Evolutionary conservation across 2,113 vertebrate species (phyloP).

Genomic region (Neogale vison): DNA sequence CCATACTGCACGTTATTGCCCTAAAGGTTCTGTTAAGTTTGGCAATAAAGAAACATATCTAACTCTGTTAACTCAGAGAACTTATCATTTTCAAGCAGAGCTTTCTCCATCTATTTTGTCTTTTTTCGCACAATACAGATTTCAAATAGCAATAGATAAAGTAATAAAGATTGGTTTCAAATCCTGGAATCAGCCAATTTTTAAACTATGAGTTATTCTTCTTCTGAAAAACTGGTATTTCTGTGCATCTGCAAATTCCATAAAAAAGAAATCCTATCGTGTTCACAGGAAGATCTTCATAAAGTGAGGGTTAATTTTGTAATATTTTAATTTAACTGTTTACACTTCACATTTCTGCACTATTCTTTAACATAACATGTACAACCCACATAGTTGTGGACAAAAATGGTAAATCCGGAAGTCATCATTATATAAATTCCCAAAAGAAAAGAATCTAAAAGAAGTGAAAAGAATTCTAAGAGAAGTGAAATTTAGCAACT

Average conservation of each 20-base stretch:
- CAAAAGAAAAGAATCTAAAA: constrained; percentile 46
- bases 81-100: not conserved
- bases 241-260: not conserved
- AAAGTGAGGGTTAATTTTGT: constrained; percentile 5
- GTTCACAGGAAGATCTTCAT: not conserved
- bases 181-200: not conserved
- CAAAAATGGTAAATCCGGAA: constrained; percentile 22
- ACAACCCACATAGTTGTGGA: not conserved
- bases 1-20: not conserved
- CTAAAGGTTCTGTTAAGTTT: not conserved
- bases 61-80: not conserved
- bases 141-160: constrained; percentile 23
- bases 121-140: not conserved
- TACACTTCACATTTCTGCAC: constrained; percentile 11
- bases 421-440: not conserved
- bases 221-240: constrained; percentile 20
- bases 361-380: not conserved
- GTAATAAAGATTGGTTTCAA: not conserved
- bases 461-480: not conserved
- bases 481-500: constrained; percentile 36
- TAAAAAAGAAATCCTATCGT: not conserved
- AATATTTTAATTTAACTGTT: not conserved
- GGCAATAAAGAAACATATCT: not conserved
- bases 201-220: not conserved
- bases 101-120: not conserved